These are phyloP conservation scores for Trachelus iudaicus DNA, from an alignment of 2,888 invertebrate species.

Conservation along the genomic window DNA sequence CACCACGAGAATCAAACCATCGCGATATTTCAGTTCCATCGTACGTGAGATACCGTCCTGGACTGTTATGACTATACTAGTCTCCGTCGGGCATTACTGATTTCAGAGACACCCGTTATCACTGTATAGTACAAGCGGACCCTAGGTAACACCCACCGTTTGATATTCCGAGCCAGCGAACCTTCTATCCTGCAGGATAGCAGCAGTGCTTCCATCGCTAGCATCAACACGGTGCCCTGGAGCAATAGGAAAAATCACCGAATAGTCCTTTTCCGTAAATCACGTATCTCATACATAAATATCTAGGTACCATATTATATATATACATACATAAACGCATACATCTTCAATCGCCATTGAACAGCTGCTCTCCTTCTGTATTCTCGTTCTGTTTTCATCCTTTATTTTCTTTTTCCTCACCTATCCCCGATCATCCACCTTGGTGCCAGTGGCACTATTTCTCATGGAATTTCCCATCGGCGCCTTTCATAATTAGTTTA, in stretches of 20 bases:
- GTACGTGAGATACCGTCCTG: not conserved
- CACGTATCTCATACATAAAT: not conserved
- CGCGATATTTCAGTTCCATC: conserved; percentile 4
- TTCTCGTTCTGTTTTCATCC: not conserved
- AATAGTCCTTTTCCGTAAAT: not conserved
- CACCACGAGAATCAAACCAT: conserved; percentile 38
- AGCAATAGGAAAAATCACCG: not conserved
- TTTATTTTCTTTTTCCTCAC: not conserved
- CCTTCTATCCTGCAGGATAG: not conserved
- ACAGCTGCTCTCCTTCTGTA: not conserved
- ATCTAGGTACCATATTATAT: not conserved
- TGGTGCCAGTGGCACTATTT: not conserved
- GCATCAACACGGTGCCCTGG: not conserved
- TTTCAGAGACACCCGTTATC: not conserved
- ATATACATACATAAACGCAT: not conserved
- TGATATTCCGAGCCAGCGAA: conserved; percentile 7
- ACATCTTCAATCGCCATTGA: not conserved
- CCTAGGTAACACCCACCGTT: not conserved
- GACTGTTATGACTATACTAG: not conserved
- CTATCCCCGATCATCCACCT: not conserved
- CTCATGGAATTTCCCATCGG: not conserved
- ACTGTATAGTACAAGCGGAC: not conserved
- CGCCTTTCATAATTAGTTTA: not conserved
- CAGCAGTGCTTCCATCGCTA: not conserved
- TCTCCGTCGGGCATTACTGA: not conserved